A percentile compares a stretch with the other conserved stretches of the same genome.
phyloP scores from a whole-genome alignment of 2,113 vertebrate species.

The Pomatorhinus ruficollis region DNA sequence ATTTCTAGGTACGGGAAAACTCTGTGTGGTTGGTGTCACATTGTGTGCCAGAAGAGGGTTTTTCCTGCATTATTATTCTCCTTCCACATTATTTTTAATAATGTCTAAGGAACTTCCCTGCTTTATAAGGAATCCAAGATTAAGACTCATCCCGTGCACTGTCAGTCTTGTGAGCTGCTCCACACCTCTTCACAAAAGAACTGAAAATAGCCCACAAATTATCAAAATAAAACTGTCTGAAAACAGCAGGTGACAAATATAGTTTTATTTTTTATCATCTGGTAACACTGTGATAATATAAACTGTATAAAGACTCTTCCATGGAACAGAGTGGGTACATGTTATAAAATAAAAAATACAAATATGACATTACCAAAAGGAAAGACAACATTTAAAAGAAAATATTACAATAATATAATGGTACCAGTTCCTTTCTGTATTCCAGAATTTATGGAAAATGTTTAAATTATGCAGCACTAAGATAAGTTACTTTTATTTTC shows the following conservation, averaged over 20 bases:
- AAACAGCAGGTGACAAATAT: neutral
- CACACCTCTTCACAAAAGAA: neutral
- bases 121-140: neutral
- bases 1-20: neutral
- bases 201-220: neutral
- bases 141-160: accelerated
- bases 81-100: neutral
- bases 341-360: slow-evolving; percentile 18
- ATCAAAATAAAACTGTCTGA: neutral
- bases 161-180: neutral
- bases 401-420: slow-evolving; percentile 7
- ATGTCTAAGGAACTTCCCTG: neutral
- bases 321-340: neutral
- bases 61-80: neutral
- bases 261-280: neutral
- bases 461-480: slow-evolving; percentile 38
- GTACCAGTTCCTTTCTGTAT: neutral
- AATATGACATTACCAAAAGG: neutral
- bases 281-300: slow-evolving; percentile 4
- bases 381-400: neutral
- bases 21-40: neutral
- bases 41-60: neutral
- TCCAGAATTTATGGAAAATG: neutral
- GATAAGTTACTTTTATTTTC: slow-evolving; percentile 10
- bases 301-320: neutral